These are phyloP conservation scores for Cyclophora punctaria DNA, from an alignment of 2,888 invertebrate genomes.

Conservation along the genomic window DNA sequence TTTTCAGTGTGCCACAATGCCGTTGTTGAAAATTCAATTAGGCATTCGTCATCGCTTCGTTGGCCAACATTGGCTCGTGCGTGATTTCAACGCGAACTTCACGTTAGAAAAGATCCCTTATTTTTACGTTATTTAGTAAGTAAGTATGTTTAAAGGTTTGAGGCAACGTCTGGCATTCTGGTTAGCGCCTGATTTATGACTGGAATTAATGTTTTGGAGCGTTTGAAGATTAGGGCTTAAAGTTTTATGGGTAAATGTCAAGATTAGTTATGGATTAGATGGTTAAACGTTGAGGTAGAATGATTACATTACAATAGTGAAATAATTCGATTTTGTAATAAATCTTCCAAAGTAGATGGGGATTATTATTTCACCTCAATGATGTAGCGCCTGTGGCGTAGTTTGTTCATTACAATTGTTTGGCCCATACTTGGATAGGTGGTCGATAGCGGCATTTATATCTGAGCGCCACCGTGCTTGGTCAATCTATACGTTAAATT, in stretches of 20 bases:
- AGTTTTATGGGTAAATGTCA: background rate
- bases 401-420: no score
- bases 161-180: slow-evolving; percentile 1
- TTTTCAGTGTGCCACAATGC: slow-evolving; percentile 42
- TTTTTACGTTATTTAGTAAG: slow-evolving; percentile 43
- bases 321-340: no score
- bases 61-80: slow-evolving; percentile 46
- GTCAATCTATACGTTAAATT: no score
- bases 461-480: no score
- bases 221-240: background rate
- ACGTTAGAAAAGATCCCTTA: slow-evolving; percentile 37
- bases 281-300: no score
- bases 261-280: background rate
- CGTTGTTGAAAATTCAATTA: slow-evolving; percentile 63
- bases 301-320: no score
- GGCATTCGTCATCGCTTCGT: slow-evolving; percentile 55
- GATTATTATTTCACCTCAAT: no score
- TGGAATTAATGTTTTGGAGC: slow-evolving; percentile 12
- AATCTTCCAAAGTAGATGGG: no score
- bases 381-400: no score
- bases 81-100: slow-evolving; percentile 41
- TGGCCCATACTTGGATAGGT: no score
- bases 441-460: no score
- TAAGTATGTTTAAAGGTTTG: slow-evolving; percentile 4
- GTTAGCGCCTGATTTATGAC: slow-evolving; percentile 13